Percentiles rank a stretch among this genome's conserved stretches.
Conservation (phyloP, 2,888 invertebrate genomes). For the Lepidochitona cinerea region DNA sequence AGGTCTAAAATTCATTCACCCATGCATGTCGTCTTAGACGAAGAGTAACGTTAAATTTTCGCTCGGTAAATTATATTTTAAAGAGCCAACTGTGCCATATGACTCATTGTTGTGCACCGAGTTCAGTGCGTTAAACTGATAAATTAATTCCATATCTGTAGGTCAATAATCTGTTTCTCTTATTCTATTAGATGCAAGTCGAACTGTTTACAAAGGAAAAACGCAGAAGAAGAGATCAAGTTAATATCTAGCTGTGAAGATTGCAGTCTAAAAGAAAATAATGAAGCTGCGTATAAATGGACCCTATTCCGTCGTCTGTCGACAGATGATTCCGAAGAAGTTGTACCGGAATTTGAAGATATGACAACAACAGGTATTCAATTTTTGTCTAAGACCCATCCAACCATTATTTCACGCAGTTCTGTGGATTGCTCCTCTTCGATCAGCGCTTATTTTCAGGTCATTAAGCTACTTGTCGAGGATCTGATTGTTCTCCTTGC, state of each 20-base stretch:
- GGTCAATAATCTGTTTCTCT: neutral
- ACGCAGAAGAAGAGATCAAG: neutral
- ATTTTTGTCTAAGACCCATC: neutral
- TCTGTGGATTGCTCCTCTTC: too few relatives aligned
- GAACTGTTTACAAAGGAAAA: neutral
- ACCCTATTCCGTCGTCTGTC: neutral
- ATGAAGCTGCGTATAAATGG: neutral
- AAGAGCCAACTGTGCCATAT: too few relatives aligned
- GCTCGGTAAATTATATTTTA: too few relatives aligned
- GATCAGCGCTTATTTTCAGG: too few relatives aligned
- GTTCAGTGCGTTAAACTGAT: neutral
- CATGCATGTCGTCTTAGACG: too few relatives aligned
- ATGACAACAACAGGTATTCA: neutral
- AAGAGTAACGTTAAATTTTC: too few relatives aligned
- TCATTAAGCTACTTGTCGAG: too few relatives aligned
- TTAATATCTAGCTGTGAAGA: neutral
- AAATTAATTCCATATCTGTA: neutral
- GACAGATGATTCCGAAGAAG: neutral
- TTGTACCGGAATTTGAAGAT: neutral
- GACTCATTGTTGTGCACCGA: too few relatives aligned
- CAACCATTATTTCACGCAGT: neutral
- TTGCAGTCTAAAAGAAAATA: neutral
- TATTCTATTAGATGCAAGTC: neutral
- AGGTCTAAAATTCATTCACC: neutral
- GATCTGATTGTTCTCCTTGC: too few relatives aligned